Percentiles rank a stretch among this genome's conserved stretches.
These are phyloP conservation scores for Physocephala rufipes DNA, from an alignment of 2,888 invertebrate genomes.

Conservation along the genomic window DNA sequence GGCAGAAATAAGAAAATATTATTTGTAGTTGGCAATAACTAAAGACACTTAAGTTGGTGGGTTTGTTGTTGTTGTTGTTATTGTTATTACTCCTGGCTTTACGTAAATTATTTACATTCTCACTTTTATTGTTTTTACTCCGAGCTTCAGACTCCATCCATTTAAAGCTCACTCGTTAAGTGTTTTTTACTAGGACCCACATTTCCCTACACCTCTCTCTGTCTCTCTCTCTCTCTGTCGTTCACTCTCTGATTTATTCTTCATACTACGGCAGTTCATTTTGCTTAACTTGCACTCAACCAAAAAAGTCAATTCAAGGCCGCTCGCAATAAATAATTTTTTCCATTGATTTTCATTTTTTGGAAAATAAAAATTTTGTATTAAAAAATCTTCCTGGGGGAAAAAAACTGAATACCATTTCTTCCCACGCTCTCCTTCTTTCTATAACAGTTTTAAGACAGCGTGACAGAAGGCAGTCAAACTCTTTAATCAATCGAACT, in stretches of 20 bases:
- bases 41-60: not conserved
- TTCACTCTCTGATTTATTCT: not conserved
- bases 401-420: too few relatives aligned
- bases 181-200: not conserved
- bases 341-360: too few relatives aligned
- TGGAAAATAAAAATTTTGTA: too few relatives aligned
- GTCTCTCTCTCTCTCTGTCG: not conserved
- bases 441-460: too few relatives aligned
- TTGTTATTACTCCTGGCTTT: not conserved
- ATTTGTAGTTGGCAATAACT: constrained; percentile 13
- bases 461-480: too few relatives aligned
- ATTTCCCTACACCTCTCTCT: not conserved
- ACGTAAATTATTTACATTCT: not conserved
- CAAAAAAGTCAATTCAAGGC: too few relatives aligned
- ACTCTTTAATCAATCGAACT: too few relatives aligned
- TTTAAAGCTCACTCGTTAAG: not conserved
- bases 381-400: too few relatives aligned
- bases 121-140: not conserved
- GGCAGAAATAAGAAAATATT: constrained; percentile 47
- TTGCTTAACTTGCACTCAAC: not conserved
- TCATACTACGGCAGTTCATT: not conserved
- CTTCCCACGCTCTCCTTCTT: too few relatives aligned
- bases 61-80: not conserved
- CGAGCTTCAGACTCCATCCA: not conserved
- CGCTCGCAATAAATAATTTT: too few relatives aligned